Percentiles rank a stretch among this genome's conserved stretches.
These are phyloP conservation scores for Chionomys nivalis DNA, from an alignment of 2,113 vertebrate genomes.

Conservation along the genomic window DNA sequence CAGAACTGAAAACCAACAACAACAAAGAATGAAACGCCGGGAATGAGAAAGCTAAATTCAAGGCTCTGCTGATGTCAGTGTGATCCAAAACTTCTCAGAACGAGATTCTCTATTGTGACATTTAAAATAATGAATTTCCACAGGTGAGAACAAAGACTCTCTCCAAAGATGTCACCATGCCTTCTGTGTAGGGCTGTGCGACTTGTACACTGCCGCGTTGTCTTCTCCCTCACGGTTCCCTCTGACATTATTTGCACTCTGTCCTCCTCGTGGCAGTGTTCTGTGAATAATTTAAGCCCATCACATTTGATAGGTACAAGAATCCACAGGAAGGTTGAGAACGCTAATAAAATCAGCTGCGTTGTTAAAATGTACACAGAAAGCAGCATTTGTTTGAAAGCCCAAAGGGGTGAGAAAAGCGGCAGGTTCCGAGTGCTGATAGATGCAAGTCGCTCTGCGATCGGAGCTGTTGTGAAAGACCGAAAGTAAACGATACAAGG, in stretches of 20 bases:
- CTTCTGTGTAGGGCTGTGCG: not conserved
- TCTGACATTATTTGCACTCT: not conserved
- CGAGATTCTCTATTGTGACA: not conserved
- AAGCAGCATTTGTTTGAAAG: not conserved
- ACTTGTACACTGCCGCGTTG: not conserved
- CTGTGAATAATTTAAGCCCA: conserved; percentile 52
- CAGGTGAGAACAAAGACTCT: not conserved
- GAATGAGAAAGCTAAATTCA: not conserved
- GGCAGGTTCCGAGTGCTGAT: not conserved
- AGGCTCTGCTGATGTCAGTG: not conserved
- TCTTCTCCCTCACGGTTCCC: not conserved
- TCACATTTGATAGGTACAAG: conserved; percentile 35
- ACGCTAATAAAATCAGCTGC: conserved; percentile 10
- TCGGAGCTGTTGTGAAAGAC: not conserved
- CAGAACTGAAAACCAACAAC: not conserved
- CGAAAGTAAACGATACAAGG: not conserved
- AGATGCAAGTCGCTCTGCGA: not conserved
- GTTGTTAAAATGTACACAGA: conserved; percentile 14
- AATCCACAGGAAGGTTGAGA: not conserved
- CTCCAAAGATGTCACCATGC: not conserved
- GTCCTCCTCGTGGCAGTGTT: conserved; percentile 7
- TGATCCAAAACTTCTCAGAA: not conserved
- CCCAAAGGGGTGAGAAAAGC: not conserved
- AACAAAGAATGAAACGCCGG: not conserved
- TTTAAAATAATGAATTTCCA: conserved; percentile 34